Base-by-base conservation (phyloP, 2,888 invertebrate species). In the Nemurella pictetii region DNA sequence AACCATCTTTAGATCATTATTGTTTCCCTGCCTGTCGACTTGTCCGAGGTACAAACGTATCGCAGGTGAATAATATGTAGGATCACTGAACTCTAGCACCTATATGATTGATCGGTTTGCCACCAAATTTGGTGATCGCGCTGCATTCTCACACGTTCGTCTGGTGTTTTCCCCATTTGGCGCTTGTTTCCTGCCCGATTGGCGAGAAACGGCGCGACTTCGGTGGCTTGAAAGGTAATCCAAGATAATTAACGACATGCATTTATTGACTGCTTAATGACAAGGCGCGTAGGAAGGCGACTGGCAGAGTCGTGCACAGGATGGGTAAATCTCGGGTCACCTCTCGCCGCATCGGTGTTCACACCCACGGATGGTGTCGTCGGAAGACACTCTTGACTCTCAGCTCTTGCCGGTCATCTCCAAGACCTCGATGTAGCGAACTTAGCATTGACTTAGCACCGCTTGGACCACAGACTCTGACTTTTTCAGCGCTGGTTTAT, bases 61-160 rank as follows among this genome's bases (percentile, higher is more conserved):
- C 55, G 9, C 9, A 55, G 12, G 20, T 55, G 55, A 55, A 55
- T 55, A 30, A 78, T 27, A 78, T 29, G 4, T 28, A 28, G 30
- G 78, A 29, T 78, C 78, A 78, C 75, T 78, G 78, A 78, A 78
- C 78, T 30, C 78, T 28, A n/a, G 78, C 78, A 78, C 78, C 78
- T 55, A 12, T 30, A 78, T 78, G 78, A 78, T 78, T 78, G 78
- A 78, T 78, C 30, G 78, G 20, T 27, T 30, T 27, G 28, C n/a
- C 28, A 78, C 78, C 78, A 78, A 78, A 78, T 78, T 78, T 30
- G 78, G 78, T 78, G 28, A 30, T 28, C 30, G n/a, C 29, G 30
- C 30, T 12, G 30, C 78, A 78, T 78, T 30, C 78, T 30, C 0
- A 78, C 15, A 30, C 30, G 78, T 78, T 15, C 2, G 15, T 28